Conservation (phyloP, 2,113 vertebrate species). For the Gavialis gangeticus region DNA sequence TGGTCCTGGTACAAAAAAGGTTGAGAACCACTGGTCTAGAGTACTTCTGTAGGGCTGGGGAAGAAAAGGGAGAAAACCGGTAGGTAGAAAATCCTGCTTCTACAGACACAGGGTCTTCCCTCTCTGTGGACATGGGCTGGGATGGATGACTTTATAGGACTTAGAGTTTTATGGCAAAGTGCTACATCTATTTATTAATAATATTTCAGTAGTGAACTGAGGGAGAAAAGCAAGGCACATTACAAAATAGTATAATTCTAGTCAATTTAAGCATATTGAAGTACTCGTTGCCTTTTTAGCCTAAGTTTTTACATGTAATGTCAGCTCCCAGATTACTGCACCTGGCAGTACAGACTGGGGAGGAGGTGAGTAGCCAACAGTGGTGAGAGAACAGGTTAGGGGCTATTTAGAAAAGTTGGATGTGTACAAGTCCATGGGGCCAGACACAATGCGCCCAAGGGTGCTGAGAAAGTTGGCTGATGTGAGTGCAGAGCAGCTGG, state of each 20-base stretch:
- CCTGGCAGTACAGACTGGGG: too few species aligned
- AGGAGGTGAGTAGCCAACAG: too few species aligned
- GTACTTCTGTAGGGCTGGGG: not conserved
- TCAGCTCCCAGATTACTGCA: too few species aligned
- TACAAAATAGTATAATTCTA: not conserved
- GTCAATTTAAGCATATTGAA: not conserved
- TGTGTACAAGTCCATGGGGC: too few species aligned
- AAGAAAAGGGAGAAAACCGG: not conserved
- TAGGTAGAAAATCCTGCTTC: not conserved
- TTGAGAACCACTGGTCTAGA: not conserved
- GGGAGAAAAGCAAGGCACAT: not conserved
- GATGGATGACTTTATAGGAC: not conserved
- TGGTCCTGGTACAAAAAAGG: too few species aligned
- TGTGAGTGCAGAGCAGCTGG: too few species aligned
- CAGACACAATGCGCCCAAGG: too few species aligned
- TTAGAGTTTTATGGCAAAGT: not conserved
- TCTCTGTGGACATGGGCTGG: not conserved
- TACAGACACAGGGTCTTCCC: not conserved
- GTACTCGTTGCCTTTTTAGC: too few species aligned
- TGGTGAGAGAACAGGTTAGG: too few species aligned
- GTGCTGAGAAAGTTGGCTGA: too few species aligned
- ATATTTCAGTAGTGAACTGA: not conserved
- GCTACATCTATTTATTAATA: not conserved
- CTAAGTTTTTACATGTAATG: too few species aligned
- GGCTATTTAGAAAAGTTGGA: too few species aligned